Evolutionary conservation across 1,140 invertebrate species (phyloP).

Genomic region (Diplogasteroides magnus): DNA sequence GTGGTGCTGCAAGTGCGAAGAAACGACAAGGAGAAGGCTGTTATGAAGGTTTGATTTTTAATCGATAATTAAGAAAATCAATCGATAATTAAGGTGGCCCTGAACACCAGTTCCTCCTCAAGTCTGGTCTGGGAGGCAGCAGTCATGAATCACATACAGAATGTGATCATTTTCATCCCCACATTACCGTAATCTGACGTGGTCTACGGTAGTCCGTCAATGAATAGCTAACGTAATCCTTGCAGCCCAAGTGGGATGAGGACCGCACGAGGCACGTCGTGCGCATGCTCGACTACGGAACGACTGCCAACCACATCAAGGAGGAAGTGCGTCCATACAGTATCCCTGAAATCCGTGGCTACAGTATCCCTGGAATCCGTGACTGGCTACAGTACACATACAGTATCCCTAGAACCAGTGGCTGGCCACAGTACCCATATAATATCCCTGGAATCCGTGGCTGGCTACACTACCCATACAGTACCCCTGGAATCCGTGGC

Average conservation of each 20-base stretch:
- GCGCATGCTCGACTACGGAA: neutral
- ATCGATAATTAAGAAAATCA: neutral
- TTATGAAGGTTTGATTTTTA: neutral
- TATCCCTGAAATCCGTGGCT: neutral
- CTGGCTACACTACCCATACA: too few species aligned
- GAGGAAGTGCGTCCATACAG: neutral
- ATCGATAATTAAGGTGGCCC: neutral
- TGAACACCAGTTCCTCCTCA: neutral
- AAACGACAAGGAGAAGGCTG: neutral
- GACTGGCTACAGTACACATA: neutral
- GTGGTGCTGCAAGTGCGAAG: neutral
- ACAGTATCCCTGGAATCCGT: neutral
- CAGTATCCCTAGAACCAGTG: too few species aligned
- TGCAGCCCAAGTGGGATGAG: neutral
- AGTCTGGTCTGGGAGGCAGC: neutral
- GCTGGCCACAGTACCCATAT: too few species aligned
- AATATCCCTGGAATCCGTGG: too few species aligned
- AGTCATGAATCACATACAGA: neutral
- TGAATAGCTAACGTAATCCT: neutral
- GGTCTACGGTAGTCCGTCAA: neutral
- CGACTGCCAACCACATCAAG: neutral
- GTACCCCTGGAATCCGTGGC: too few species aligned
- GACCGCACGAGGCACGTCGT: neutral
- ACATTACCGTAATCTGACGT: too few species aligned
- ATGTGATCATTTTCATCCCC: neutral